These are phyloP conservation scores for Anguilla pacifica DNA, from an alignment of 2,797 vertebrate species.

Conservation along the genomic window DNA sequence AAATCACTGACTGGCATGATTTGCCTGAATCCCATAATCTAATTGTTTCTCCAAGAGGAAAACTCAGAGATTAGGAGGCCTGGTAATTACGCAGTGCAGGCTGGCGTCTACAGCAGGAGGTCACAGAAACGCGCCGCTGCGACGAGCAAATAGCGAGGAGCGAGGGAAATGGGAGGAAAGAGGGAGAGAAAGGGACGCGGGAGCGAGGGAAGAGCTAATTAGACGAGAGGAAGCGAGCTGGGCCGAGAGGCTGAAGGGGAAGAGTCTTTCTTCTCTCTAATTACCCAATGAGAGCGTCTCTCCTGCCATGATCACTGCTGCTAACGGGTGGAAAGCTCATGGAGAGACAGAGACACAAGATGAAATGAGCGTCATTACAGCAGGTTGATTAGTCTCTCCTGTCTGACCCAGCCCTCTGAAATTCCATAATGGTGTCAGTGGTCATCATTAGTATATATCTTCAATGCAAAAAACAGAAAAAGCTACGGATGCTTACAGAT, in stretches of 20 bases:
- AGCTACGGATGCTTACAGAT: neutral
- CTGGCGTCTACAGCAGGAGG: neutral
- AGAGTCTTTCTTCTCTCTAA: constrained; percentile 43
- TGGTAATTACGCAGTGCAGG: neutral
- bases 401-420: neutral
- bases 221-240: constrained; percentile 25
- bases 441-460: constrained; percentile 25
- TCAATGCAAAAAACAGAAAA: constrained; percentile 12
- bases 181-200: constrained; percentile 21
- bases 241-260: constrained; percentile 28
- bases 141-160: neutral
- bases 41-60: neutral
- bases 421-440: neutral
- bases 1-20: neutral
- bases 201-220: constrained; percentile 35
- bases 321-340: constrained; percentile 28
- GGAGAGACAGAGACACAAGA: neutral
- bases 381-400: constrained; percentile 18
- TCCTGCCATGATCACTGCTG: constrained; percentile 21
- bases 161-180: neutral
- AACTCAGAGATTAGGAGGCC: neutral
- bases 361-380: constrained; percentile 33
- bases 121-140: neutral
- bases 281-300: constrained; percentile 35
- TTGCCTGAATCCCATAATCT: neutral